Base-by-base conservation (phyloP, 53 echinoderm and acorn worm genomes). In the Crossaster papposus region DNA sequence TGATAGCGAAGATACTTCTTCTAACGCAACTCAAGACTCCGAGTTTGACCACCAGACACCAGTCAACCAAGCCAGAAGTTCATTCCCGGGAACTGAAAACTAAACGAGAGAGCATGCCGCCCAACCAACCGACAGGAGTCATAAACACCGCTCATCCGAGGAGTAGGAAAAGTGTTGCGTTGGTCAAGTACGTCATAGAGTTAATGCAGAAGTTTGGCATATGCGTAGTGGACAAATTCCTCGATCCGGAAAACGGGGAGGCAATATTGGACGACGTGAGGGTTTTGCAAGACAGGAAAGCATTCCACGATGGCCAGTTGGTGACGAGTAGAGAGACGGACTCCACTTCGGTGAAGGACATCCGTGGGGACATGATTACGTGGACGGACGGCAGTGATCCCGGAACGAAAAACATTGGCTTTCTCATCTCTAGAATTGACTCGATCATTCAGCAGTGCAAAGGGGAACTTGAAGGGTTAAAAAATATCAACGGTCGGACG, bases 141-240 rank as follows among this genome's bases (percentile, higher is more conserved):
- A 35, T 62, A 30, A 20, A 52, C 79, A 30, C 52, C 2, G 62
- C 24, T 17, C 8, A 23, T 12, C 52, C 11, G 79, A 17, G 18
- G 36, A 36, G 23, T 14, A 44, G 22, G 18, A 84, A 51, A 18
- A 72, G n/a, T n/a, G 30, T 18, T 14, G 84, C 92, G 20, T 89
- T 95, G 14, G 72, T 91, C n/a, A 37, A 72, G 30, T 96, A 94
- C 76, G 75, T 96, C 6, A 79, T 89, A 10, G 86, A 93, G 20
- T 88, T 88, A 75, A 91, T 96, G 94, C 85, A 79, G 18, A 90
- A 72, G 36, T 87, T 85, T 82, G 96, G 96, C 7, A 93, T 96
- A 15, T 96, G 96, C 81, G 96, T 96, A 7, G 83, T 96, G 18
- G 96, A 96, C 72, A 94, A 93, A 70, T 94, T 96, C 50, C 93